Percentiles rank a stretch among this genome's conserved stretches.
phyloP scores from a whole-genome alignment of 1,140 invertebrate genomes.

The Callitettix versicolor region DNA sequence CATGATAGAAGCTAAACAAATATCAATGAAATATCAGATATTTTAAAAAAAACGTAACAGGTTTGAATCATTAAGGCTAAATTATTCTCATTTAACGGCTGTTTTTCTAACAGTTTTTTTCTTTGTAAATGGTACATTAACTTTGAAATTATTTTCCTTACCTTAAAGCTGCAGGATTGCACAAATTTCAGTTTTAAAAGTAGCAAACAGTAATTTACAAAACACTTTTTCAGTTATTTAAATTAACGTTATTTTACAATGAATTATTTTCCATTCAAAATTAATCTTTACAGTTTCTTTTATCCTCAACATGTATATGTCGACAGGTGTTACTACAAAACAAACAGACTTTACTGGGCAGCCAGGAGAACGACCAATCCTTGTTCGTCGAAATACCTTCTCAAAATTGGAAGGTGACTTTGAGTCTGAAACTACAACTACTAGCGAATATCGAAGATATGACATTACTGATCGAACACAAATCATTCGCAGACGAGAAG shows the following conservation, averaged over 20 bases:
- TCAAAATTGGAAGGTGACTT: conserved; percentile 67
- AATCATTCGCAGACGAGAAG: conserved; percentile 43
- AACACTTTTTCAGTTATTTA: background rate
- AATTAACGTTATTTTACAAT: background rate
- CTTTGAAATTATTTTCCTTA: conserved; percentile 26
- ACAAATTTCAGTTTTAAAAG: too few relatives aligned
- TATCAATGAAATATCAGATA: too few relatives aligned
- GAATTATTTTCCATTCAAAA: background rate
- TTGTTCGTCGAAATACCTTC: conserved; percentile 68
- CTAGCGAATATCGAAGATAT: conserved; percentile 45
- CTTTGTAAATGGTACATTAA: too few relatives aligned
- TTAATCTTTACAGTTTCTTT: conserved; percentile 10
- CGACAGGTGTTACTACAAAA: conserved; percentile 50
- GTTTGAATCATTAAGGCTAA: too few relatives aligned
- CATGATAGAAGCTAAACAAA: too few relatives aligned
- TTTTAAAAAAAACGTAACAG: too few relatives aligned
- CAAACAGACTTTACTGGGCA: conserved; percentile 54
- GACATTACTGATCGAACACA: conserved; percentile 48
- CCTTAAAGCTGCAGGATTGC: conserved; percentile 20
- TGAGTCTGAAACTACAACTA: conserved; percentile 50
- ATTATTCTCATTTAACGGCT: too few relatives aligned
- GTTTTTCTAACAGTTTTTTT: too few relatives aligned
- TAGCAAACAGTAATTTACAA: too few relatives aligned
- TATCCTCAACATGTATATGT: conserved; percentile 41
- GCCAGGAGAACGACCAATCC: conserved; percentile 48